Base-by-base conservation (phyloP, 37 sponge, comb jelly and placozoan species). In the Mnemiopsis leidyi region DNA sequence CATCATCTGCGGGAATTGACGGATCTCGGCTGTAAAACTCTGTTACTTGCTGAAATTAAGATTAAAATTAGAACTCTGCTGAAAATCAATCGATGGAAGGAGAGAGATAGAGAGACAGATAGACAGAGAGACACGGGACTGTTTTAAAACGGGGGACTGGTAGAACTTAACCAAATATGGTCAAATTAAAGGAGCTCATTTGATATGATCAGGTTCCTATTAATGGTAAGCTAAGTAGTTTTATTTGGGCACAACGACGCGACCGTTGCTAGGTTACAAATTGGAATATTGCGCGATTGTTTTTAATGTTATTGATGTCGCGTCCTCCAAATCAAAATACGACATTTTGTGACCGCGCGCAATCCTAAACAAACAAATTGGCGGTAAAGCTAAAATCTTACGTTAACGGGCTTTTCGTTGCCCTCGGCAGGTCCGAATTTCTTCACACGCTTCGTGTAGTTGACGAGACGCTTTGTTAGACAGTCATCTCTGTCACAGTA, bases 11-110 rank as follows among this genome's bases (percentile, higher is more conserved):
- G 0, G 94, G 94, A 38, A 94, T 92, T 48, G 93, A 69, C 26
- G 93, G 93, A 92, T 97, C 93, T n/a, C 95, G 93, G 69, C 94
- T 94, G 69, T 95, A 98, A n/a, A 69, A 77, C 76, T 96, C 96
- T 26, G 95, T 94, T 20, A 98, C 94, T 83, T 94, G 94, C 71
- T 79, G 69, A 69, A 69, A 69, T 25, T 13, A n/a, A n/a, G n/a
- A n/a, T n/a, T n/a, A n/a, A n/a, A n/a, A n/a, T n/a, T n/a, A n/a
- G n/a, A n/a, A n/a, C n/a, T n/a, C n/a, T n/a, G n/a, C n/a, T n/a
- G n/a, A n/a, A n/a, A n/a, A n/a, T n/a, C n/a, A n/a, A n/a, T n/a
- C n/a, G n/a, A n/a, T n/a, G n/a, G n/a, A n/a, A n/a, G n/a, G n/a
- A n/a, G n/a, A n/a, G n/a, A n/a, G n/a, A n/a, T n/a, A n/a, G n/a